Evolutionary conservation across 2,888 invertebrate species (phyloP), one percentile per base, ranked within the genome.

Genomic region (Erebia ligea): DNA sequence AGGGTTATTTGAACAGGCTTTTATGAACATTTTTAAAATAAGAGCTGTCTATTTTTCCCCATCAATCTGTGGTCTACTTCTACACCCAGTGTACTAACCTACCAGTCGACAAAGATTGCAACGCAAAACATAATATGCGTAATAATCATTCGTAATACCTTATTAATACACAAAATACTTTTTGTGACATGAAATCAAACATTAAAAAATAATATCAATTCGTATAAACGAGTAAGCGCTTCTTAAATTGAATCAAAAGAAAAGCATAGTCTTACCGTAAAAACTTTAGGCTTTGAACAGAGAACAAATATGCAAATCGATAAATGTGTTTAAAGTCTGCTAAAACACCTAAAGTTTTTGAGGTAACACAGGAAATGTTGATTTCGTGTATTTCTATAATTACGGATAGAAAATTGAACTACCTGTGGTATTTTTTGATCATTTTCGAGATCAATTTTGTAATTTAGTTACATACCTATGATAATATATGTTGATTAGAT

Each of bases 161-260:
- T 54, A 17, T 10, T 2, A 19, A 17, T 45, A 45, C 11, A 45
- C 11, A 11, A 45, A 52, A 17, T 19, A 17, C 3, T 17, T 54
- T 59, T 59, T 59, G 59, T 59, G 59, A 59, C 59, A 59, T 9
- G 17, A 59, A 59, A 59, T 59, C 17, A 59, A 59, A 40, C 10
- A n/a, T 45, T 61, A 42, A 59, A 40, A 17, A 61, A 42, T 61
- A 61, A 42, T 61, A 61, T 40, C n/a, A 61, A n/a, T n/a, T n/a
- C n/a, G 17, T 10, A 1, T 2, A 59, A 15, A 21, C 4, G 25
- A 15, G 5, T 25, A 57, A 57, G 10, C 13, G 1, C 19, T 2
- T 34, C 1, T 57, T 5, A 57, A 21, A 9, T 57, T 2, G n/a
- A 52, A 52, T n/a, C n/a, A n/a, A 52, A n/a, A 52, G 5, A n/a